Percentiles rank a stretch among this genome's conserved stretches.
phyloP scores from a whole-genome alignment of 2,888 invertebrate species.

The Eudemis profundana region DNA sequence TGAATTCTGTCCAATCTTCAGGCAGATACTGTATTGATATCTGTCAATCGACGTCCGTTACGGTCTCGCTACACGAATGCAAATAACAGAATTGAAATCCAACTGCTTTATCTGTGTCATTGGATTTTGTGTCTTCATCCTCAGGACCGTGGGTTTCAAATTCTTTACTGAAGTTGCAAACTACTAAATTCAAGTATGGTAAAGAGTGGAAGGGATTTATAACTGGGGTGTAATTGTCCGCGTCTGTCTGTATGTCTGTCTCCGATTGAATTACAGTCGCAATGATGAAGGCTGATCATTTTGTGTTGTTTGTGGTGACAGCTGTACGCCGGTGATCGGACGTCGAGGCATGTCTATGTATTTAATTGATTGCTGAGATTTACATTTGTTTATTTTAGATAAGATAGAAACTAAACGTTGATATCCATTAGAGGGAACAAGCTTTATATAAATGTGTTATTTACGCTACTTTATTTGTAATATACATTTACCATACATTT shows the following conservation, averaged over 20 bases:
- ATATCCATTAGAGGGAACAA: too few species aligned
- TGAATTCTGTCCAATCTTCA: constrained; percentile 48
- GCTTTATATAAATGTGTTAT: too few species aligned
- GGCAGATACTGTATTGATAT: constrained; percentile 61
- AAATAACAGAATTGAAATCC: constrained; percentile 53
- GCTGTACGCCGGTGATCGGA: constrained; percentile 22
- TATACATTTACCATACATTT: too few species aligned
- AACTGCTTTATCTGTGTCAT: constrained; percentile 34
- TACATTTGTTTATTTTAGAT: constrained; percentile 13
- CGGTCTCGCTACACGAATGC: constrained; percentile 51
- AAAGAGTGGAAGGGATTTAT: constrained; percentile 63
- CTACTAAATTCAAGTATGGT: constrained; percentile 55
- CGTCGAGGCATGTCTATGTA: constrained; percentile 29
- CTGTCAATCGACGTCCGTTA: constrained; percentile 59
- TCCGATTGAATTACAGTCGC: constrained; percentile 51
- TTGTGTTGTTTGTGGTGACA: constrained; percentile 47
- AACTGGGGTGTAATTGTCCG: constrained; percentile 63
- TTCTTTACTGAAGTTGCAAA: neutral
- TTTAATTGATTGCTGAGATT: constrained; percentile 23
- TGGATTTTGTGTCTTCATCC: constrained; percentile 9
- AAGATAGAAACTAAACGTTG: neutral
- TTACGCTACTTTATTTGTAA: too few species aligned
- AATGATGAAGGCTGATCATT: constrained; percentile 49
- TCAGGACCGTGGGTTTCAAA: constrained; percentile 6
- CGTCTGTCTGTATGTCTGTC: constrained; percentile 53